Conservation (phyloP, 2,113 vertebrate genomes). For the Nothobranchius furzeri region DNA sequence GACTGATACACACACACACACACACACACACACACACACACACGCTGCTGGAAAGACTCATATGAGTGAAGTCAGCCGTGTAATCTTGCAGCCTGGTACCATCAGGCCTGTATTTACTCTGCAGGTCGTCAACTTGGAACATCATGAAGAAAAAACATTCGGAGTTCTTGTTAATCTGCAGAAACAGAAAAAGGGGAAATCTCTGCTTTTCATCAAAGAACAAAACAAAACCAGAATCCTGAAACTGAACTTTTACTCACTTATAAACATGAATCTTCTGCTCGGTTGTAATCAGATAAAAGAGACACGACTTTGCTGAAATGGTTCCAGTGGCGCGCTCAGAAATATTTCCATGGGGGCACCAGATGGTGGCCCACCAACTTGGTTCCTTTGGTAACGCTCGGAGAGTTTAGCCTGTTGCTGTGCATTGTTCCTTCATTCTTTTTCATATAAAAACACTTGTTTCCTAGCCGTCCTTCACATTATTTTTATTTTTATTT, state of each 20-base stretch:
- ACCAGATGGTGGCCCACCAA: too few relatives aligned
- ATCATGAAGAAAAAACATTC: slow-evolving; percentile 57
- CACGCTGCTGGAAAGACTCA: slow-evolving; percentile 64
- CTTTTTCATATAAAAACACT: too few relatives aligned
- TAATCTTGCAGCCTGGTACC: slow-evolving; percentile 77
- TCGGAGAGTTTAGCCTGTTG: too few relatives aligned
- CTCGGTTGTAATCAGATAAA: too few relatives aligned
- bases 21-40: slow-evolving; percentile 31
- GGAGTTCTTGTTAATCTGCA: slow-evolving; percentile 25
- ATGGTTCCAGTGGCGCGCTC: too few relatives aligned
- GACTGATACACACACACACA: slow-evolving; percentile 32
- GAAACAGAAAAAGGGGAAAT: neutral
- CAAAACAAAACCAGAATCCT: neutral
- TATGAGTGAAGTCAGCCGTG: slow-evolving; percentile 47
- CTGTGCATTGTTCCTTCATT: too few relatives aligned
- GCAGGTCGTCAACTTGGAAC: slow-evolving; percentile 47
- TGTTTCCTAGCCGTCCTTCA: too few relatives aligned
- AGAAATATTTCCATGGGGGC: too few relatives aligned
- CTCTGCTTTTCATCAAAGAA: slow-evolving; percentile 16
- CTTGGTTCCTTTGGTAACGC: too few relatives aligned
- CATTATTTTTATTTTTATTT: too few relatives aligned
- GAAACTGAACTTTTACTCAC: neutral
- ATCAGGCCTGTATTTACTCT: slow-evolving; percentile 74
- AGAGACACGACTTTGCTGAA: too few relatives aligned
- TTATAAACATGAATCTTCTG: neutral